Evolutionary conservation across 2,113 vertebrate genomes (phyloP), one percentile per base, ranked within the genome.

Genomic region (Corythornis madagascariensis): DNA sequence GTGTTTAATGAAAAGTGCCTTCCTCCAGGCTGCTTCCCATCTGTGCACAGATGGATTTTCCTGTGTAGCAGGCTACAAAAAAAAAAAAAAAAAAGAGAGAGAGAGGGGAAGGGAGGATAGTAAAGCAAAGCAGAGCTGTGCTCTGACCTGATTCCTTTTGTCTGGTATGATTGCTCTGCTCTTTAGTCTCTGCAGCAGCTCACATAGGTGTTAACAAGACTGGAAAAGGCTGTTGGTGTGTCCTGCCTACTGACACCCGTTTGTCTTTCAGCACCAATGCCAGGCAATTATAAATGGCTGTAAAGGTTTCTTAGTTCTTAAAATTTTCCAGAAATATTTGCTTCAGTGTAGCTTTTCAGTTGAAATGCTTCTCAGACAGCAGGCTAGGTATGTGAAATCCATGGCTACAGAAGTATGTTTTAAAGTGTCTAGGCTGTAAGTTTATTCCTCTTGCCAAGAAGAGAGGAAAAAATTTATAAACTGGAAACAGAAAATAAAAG

Each of bases 321-420:
- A 96, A 86, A 73, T 55, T 79, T 95, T 94, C 89, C 95, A 96
- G 90, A 94, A 93, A 85, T 76, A 84, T 89, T 96, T 92, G 33
- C 66, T 82, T 75, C 50, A 29, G 80, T 76, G 33, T 60, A 79
- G 60, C 28, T 88, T 92, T 94, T 94, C 66, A 72, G 42, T 38
- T 89, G 31, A 92, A 94, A 75, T n/a, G 82, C 5, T 3, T 70
- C 1, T 2, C 86, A 93, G 88, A 82, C 86, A 70, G 83, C 52
- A 89, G 90, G 59, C 45, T 93, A 53, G 81, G 77, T 90, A 87
- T 93, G 92, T 69, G 86, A 96, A 96, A 94, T 84, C 88, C 92
- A 75, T 75, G 90, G 86, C 96, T 95, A 86, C 92, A 59, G 60
- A 55, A 88, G 15, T 64, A 59, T 86, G 42, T 79, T 90, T 92